phyloP scores from a whole-genome alignment of 2,113 vertebrate genomes.

The Ariopsis seemanni region DNA sequence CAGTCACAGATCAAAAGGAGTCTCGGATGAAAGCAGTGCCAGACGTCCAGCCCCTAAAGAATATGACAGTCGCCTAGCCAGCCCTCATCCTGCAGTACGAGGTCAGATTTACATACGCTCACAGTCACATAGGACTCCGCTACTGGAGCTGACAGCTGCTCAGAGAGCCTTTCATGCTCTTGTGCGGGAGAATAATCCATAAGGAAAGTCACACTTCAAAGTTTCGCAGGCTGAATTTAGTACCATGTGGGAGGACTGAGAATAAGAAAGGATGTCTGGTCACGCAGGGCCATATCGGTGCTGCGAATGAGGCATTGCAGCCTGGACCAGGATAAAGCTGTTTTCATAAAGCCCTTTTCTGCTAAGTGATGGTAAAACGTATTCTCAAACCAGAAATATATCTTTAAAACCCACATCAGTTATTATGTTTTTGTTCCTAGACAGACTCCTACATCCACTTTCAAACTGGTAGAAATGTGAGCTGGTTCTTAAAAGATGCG shows the following conservation, averaged over 20 bases:
- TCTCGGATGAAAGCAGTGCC: slow-evolving; percentile 35
- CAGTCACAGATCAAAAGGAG: slow-evolving; percentile 50
- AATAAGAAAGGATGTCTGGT: slow-evolving; percentile 7
- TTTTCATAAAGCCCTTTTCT: not conserved
- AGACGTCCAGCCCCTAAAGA: slow-evolving; percentile 44
- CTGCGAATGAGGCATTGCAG: not conserved
- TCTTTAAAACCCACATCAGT: not conserved
- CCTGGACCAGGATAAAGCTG: not conserved
- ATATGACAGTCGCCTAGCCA: slow-evolving; percentile 42
- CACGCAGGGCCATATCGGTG: not conserved
- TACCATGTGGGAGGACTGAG: slow-evolving; percentile 36
- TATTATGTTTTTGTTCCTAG: not conserved
- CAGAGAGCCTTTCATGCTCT: not conserved
- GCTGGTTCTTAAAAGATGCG: not conserved
- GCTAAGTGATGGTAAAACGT: not conserved
- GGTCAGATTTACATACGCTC: slow-evolving; percentile 71
- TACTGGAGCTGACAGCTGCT: not conserved
- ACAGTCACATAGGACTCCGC: not conserved
- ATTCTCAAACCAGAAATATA: not conserved
- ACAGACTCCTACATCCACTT: not conserved
- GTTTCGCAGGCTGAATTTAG: slow-evolving; percentile 20
- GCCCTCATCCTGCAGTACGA: slow-evolving; percentile 77
- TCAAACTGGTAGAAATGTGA: not conserved
- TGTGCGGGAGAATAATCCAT: slow-evolving; percentile 1
- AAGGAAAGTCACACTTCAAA: slow-evolving; percentile 10